Evolutionary conservation across 2,113 vertebrate genomes (phyloP).

Genomic region (Notarius quadriscutis): DNA sequence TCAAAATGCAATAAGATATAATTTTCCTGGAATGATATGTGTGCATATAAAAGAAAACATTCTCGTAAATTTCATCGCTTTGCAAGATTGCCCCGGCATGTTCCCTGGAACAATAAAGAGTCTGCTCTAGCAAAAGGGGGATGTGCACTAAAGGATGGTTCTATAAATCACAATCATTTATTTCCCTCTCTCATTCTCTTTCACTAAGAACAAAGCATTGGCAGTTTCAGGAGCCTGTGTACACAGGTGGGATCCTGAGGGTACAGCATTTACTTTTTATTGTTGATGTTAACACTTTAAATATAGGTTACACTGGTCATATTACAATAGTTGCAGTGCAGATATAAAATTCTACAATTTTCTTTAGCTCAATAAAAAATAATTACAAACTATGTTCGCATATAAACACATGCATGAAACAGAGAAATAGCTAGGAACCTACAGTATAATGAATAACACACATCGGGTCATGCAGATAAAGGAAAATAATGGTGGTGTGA

Average conservation of each 20-base stretch:
- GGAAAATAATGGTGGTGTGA: background rate
- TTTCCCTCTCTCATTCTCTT: background rate
- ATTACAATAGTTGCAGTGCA: slow-evolving; percentile 30
- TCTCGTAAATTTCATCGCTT: slow-evolving; percentile 40
- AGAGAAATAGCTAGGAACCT: background rate
- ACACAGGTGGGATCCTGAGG: slow-evolving; percentile 33
- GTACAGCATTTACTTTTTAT: slow-evolving; percentile 18
- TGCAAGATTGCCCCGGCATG: slow-evolving; percentile 45
- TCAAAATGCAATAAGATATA: slow-evolving; percentile 45
- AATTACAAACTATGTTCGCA: slow-evolving; percentile 8
- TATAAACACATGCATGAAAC: background rate
- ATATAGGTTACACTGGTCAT: background rate
- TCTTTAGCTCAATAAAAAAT: slow-evolving; percentile 33
- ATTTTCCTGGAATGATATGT: slow-evolving; percentile 51
- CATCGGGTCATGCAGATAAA: background rate
- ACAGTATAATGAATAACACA: background rate
- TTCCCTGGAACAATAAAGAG: slow-evolving; percentile 39
- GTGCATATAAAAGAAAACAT: slow-evolving; percentile 55
- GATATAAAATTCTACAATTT: slow-evolving; percentile 35
- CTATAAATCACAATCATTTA: slow-evolving; percentile 43
- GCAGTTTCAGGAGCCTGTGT: slow-evolving; percentile 14
- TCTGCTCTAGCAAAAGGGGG: slow-evolving; percentile 7
- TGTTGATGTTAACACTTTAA: slow-evolving; percentile 35
- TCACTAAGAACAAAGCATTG: slow-evolving; percentile 16
- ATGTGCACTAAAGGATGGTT: slow-evolving; percentile 11